Conservation (phyloP, 2,797 vertebrate species). For the Sciaenops ocellatus region DNA sequence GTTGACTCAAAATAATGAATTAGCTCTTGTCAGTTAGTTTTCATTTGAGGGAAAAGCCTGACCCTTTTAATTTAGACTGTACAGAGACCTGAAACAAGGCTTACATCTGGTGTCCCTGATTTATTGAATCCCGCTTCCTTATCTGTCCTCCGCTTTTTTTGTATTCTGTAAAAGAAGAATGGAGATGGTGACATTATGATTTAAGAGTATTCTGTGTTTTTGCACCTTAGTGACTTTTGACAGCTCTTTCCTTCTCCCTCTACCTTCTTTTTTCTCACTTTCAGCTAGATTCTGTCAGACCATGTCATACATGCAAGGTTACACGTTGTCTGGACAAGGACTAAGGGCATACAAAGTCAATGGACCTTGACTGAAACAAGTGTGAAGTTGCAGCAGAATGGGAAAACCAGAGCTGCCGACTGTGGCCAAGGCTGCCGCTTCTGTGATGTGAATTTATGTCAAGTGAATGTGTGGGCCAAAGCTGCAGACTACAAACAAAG, state of each 20-base stretch:
- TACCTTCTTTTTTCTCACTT: constrained; percentile 59
- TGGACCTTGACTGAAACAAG: constrained; percentile 81
- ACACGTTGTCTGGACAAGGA: constrained; percentile 75
- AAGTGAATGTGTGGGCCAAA: constrained; percentile 43
- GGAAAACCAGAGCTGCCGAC: constrained; percentile 58
- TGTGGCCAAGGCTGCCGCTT: constrained; percentile 61
- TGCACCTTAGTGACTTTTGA: constrained; percentile 72
- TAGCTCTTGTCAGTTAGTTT: constrained; percentile 60
- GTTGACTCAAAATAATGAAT: constrained; percentile 52
- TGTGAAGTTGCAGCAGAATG: constrained; percentile 72
- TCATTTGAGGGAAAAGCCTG: constrained; percentile 54
- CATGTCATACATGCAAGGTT: constrained; percentile 78
- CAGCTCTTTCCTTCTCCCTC: constrained; percentile 62
- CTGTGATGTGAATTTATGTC: constrained; percentile 71
- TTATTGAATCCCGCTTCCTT: constrained; percentile 54
- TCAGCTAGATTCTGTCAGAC: constrained; percentile 72
- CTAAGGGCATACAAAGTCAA: constrained; percentile 75
- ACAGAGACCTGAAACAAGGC: constrained; percentile 36
- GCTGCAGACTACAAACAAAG: constrained; percentile 59
- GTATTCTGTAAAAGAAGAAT: constrained; percentile 43
- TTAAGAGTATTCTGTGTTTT: constrained; percentile 72
- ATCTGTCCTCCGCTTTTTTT: constrained; percentile 44
- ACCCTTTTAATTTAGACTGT: constrained; percentile 68
- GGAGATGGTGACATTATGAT: constrained; percentile 75
- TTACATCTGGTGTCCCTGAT: constrained; percentile 33